Evolutionary conservation across 2,113 vertebrate species (phyloP).

Genomic region (Petromus typicus): DNA sequence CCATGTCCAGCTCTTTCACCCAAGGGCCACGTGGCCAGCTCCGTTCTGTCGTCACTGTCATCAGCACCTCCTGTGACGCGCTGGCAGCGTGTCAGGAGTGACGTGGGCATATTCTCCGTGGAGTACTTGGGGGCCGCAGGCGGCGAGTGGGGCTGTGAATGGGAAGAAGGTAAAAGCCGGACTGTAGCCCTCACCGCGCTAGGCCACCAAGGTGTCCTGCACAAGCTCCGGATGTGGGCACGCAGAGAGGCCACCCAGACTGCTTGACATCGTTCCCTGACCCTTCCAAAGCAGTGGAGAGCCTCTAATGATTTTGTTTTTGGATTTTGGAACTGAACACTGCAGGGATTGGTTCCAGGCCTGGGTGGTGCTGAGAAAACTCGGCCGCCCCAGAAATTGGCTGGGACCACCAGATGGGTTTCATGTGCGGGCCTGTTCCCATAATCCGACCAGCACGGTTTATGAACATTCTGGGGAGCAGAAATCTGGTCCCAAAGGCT

Average conservation of each 20-base stretch:
- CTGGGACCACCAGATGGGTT: slow-evolving; percentile 87
- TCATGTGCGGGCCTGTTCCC: slow-evolving; percentile 87
- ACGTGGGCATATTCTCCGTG: neutral
- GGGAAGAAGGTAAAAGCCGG: neutral
- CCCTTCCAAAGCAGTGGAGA: slow-evolving; percentile 77
- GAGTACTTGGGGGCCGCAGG: neutral
- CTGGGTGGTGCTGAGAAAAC: slow-evolving; percentile 87
- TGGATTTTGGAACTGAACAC: slow-evolving; percentile 84
- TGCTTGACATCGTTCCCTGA: slow-evolving; percentile 80
- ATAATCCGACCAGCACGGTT: slow-evolving; percentile 85
- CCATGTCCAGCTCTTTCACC: neutral
- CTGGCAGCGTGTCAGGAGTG: neutral
- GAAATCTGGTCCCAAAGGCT: slow-evolving; percentile 81
- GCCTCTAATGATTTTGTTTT: slow-evolving; percentile 87
- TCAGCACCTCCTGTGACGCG: neutral
- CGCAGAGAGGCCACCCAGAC: slow-evolving; percentile 85
- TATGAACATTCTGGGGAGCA: slow-evolving; percentile 85
- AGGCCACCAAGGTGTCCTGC: slow-evolving; percentile 69
- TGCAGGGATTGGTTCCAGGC: slow-evolving; percentile 82
- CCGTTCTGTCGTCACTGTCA: neutral
- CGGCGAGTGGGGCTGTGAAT: neutral
- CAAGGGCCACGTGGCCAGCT: neutral
- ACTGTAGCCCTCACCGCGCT: neutral
- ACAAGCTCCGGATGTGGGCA: slow-evolving; percentile 34
- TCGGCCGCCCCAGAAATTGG: slow-evolving; percentile 81